These are phyloP conservation scores for Rhincodon typus DNA, from an alignment of 2,797 vertebrate genomes.

Conservation along the genomic window DNA sequence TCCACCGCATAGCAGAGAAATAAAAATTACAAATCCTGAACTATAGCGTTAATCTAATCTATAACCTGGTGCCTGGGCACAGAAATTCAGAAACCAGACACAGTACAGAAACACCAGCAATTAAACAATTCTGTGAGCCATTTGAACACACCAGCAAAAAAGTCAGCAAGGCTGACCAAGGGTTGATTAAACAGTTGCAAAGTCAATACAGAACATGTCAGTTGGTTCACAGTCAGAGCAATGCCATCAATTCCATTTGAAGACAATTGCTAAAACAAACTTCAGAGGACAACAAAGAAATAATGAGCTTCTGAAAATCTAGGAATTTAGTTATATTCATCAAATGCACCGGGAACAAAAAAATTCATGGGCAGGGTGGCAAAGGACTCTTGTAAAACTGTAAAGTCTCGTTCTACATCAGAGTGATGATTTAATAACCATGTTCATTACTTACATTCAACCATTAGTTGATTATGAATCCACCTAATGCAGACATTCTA, in stretches of 20 bases:
- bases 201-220: slow-evolving; percentile 10
- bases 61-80: neutral
- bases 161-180: neutral
- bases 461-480: neutral
- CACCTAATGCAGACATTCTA: neutral
- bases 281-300: neutral
- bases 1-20: neutral
- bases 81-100: neutral
- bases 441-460: neutral
- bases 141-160: neutral
- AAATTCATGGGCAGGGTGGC: neutral
- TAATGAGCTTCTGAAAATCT: neutral
- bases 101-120: neutral
- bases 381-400: neutral
- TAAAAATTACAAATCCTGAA: neutral
- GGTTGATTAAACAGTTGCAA: slow-evolving; percentile 13
- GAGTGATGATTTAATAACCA: neutral
- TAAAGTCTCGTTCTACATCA: neutral
- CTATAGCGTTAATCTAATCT: neutral
- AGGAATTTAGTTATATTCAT: neutral
- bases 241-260: neutral
- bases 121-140: neutral
- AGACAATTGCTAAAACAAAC: slow-evolving; percentile 2
- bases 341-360: neutral
- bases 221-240: neutral